These are phyloP conservation scores for Ginglymostoma cirratum DNA, from an alignment of 2,113 vertebrate species.

Conservation along the genomic window DNA sequence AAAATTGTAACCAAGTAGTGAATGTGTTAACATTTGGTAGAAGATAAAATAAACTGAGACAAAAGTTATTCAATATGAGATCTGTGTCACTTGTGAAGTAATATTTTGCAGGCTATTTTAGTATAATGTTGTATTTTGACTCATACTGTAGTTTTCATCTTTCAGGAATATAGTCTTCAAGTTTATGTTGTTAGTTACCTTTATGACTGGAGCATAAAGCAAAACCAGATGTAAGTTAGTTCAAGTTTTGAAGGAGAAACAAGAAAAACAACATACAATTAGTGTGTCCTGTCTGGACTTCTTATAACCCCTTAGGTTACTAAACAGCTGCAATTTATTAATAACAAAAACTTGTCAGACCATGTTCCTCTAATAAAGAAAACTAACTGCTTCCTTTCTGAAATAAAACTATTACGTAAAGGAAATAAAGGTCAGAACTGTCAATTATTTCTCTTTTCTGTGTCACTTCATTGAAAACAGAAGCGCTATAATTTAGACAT, in stretches of 20 bases:
- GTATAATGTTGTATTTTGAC: background rate
- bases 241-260: background rate
- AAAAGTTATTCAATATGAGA: too few species aligned
- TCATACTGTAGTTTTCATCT: background rate
- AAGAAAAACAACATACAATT: slow-evolving; percentile 29
- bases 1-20: background rate
- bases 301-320: slow-evolving; percentile 10
- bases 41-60: background rate
- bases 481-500: background rate
- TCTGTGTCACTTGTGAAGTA: background rate
- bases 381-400: background rate
- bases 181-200: slow-evolving; percentile 27
- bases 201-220: background rate
- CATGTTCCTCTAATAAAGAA: slow-evolving; percentile 19
- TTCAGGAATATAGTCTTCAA: slow-evolving; percentile 19
- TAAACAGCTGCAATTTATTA: slow-evolving; percentile 29
- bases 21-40: background rate
- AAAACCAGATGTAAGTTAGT: slow-evolving; percentile 3
- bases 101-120: background rate
- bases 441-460: background rate
- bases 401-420: slow-evolving; percentile 28
- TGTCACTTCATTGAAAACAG: slow-evolving; percentile 12
- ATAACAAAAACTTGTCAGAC: background rate
- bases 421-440: slow-evolving; percentile 1
- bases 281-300: background rate